phyloP scores from a whole-genome alignment of 2,113 vertebrate genomes.

The Athene noctua region DNA sequence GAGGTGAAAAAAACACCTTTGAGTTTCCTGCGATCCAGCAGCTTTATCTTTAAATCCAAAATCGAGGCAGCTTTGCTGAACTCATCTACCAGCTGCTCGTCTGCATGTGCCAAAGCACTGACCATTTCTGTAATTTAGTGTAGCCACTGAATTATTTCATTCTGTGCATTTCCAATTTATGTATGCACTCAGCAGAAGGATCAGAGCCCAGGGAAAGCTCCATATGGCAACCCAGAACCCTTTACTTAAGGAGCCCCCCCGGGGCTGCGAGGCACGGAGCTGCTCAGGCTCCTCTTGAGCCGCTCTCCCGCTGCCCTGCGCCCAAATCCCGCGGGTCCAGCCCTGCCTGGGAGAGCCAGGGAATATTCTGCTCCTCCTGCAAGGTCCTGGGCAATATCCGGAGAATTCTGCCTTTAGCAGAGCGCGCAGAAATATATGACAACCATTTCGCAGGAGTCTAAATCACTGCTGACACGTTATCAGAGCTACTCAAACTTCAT shows the following conservation, averaged over 20 bases:
- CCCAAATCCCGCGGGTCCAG: fast-evolving
- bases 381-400: background rate
- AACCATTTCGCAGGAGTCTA: background rate
- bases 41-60: background rate
- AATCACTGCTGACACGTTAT: fast-evolving
- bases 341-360: background rate
- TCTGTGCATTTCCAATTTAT: background rate
- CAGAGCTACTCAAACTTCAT: background rate
- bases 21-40: background rate
- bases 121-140: background rate
- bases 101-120: background rate
- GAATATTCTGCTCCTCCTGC: fast-evolving
- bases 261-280: fast-evolving
- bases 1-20: background rate
- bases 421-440: fast-evolving
- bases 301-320: fast-evolving
- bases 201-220: background rate
- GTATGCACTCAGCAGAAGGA: background rate
- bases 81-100: background rate
- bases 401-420: background rate
- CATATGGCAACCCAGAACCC: background rate
- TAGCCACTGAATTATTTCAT: background rate
- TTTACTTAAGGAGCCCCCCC: background rate
- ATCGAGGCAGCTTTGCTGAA: background rate
- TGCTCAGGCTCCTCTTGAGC: background rate